Evolutionary conservation across 2,888 invertebrate species (phyloP).

Genomic region (Thysanoteuthis rhombus): DNA sequence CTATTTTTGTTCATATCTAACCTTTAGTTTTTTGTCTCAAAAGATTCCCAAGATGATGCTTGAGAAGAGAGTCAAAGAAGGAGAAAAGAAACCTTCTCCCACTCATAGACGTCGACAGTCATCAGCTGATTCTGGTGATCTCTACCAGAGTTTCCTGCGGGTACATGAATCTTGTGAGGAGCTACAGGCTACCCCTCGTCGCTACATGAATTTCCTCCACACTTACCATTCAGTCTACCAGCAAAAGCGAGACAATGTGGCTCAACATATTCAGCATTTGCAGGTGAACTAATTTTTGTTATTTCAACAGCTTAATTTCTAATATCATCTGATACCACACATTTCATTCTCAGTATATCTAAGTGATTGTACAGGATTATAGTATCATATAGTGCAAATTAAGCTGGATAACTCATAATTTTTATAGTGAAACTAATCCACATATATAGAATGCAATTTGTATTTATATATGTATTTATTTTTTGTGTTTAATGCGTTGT

Average conservation of each 20-base stretch:
- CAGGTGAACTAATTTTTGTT: conserved; percentile 70
- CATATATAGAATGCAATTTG: no score
- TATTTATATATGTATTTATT: no score
- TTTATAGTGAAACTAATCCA: no score
- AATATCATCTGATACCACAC: no score
- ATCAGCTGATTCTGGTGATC: conserved; percentile 65
- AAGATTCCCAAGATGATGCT: conserved; percentile 68
- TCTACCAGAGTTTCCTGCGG: conserved; percentile 67
- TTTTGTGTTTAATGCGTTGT: no score
- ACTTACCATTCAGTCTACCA: conserved; percentile 72
- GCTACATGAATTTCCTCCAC: conserved; percentile 72
- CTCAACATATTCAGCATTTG: conserved; percentile 75
- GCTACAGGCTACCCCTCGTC: conserved; percentile 68
- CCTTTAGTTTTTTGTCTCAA: conserved; percentile 13
- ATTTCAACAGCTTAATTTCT: no score
- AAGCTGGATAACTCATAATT: no score
- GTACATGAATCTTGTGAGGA: conserved; percentile 69
- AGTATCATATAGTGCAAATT: no score
- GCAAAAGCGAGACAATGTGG: conserved; percentile 75
- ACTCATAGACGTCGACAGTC: conserved; percentile 55
- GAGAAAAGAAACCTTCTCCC: conserved; percentile 58
- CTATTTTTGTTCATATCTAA: not conserved
- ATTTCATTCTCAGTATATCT: no score
- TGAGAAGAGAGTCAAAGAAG: conserved; percentile 64
- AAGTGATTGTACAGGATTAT: no score